phyloP scores from a whole-genome alignment of 2,888 invertebrate species.

The Arenicola marina region DNA sequence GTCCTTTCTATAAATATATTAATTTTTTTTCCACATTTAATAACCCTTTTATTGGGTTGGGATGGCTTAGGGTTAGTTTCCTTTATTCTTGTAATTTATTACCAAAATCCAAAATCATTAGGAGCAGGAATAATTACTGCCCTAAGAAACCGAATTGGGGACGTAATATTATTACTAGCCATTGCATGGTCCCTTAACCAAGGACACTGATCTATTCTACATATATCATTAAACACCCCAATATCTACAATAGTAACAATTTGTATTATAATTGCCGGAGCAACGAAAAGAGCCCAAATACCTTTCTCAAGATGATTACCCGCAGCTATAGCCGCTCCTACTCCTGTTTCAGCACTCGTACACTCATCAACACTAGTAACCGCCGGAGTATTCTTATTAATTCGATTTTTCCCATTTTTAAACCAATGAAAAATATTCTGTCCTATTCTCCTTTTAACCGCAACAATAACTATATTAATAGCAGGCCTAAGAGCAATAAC shows the following conservation, averaged over 20 bases:
- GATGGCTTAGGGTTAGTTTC: constrained; percentile 76
- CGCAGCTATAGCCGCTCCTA: constrained; percentile 77
- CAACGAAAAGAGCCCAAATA: constrained; percentile 81
- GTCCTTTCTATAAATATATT: constrained; percentile 71
- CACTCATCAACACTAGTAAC: constrained; percentile 81
- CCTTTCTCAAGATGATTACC: constrained; percentile 80
- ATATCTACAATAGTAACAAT: constrained; percentile 62
- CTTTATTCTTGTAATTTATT: constrained; percentile 76
- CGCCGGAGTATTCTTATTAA: constrained; percentile 75
- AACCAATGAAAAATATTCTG: constrained; percentile 58
- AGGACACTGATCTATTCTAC: constrained; percentile 51
- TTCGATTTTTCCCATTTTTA: constrained; percentile 71
- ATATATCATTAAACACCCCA: constrained; percentile 60
- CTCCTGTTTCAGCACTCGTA: constrained; percentile 76
- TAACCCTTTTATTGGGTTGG: constrained; percentile 74
- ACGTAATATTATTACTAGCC: constrained; percentile 70
- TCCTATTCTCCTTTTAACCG: constrained; percentile 66
- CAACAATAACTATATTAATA: constrained; percentile 51
- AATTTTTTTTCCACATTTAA: constrained; percentile 73
- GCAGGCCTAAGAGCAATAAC: constrained; percentile 57
- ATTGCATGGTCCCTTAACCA: constrained; percentile 58
- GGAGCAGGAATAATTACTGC: constrained; percentile 75
- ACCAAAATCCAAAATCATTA: constrained; percentile 72
- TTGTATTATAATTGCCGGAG: constrained; percentile 64
- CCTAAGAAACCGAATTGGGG: constrained; percentile 75